A percentile compares a stretch with the other conserved stretches of the same genome.
These are phyloP conservation scores for Regulus satrapa DNA, from an alignment of 2,113 vertebrate species.

Conservation along the genomic window DNA sequence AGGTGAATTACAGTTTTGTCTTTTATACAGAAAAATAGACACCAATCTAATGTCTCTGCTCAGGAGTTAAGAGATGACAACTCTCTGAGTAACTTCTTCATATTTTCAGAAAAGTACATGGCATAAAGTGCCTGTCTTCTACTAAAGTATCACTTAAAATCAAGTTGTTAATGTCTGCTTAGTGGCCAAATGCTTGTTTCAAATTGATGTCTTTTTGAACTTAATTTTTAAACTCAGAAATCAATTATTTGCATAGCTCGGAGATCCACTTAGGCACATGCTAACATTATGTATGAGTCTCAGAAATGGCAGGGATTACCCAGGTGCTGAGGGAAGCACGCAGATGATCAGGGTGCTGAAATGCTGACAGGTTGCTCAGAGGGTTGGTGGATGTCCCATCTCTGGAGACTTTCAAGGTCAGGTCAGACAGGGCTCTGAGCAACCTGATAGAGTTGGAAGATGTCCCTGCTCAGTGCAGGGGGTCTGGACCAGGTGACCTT, in stretches of 20 bases:
- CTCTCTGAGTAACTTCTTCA: not conserved
- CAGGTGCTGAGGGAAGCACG: not conserved
- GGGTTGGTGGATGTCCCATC: not conserved
- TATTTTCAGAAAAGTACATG: not conserved
- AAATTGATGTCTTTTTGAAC: not conserved
- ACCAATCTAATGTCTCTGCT: constrained; percentile 22
- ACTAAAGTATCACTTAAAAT: not conserved
- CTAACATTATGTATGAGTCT: not conserved
- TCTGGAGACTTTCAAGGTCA: not conserved
- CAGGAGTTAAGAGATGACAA: not conserved
- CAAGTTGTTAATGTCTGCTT: not conserved
- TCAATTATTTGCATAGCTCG: not conserved
- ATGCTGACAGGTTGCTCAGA: not conserved
- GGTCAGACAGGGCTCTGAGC: not conserved
- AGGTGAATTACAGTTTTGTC: constrained; percentile 7
- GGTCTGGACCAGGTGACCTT: not conserved
- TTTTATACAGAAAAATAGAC: not conserved
- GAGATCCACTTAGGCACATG: not conserved
- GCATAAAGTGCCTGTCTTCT: not conserved
- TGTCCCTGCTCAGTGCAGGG: not conserved
- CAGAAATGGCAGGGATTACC: not conserved
- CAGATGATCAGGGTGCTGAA: not conserved
- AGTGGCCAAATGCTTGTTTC: not conserved
- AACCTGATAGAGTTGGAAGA: not conserved
- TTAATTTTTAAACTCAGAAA: not conserved